Base-by-base conservation (phyloP, 2,113 vertebrate species). In the mouse (Mus musculus) region DNA sequence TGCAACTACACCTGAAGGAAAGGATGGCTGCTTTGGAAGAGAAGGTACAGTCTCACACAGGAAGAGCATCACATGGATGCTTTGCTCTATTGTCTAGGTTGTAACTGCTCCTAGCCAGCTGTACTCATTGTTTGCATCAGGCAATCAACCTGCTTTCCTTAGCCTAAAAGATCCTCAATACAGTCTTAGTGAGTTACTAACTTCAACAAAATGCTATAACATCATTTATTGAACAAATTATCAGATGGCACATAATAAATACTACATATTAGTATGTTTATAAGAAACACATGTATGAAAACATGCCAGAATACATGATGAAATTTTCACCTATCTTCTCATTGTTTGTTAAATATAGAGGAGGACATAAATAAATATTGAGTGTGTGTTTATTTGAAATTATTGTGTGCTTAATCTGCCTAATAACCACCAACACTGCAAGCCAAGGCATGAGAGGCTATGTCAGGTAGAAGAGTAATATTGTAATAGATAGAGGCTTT, bases 11-110 rank as follows among this genome's bases (percentile, higher is more conserved):
- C 96, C 98, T 99, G 39, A 99, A 99, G 98, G 99, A 99, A 97
- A 99, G 99, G 73, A 99, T 99, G 99, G 99, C 99, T 0, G 99
- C 99, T 4, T 98, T 99, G 1, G 99, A 99, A 94, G 99, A 99
- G 92, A 99, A 99, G 99, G 99, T 99, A 98, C 95, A 19, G 88
- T 90, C 26, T 1, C 36, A n/a, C n/a, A 73, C 84, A 73, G 19
- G 26, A 39, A 3, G 1, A 46, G 67, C 49, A 14, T 24, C 4
- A 0, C 39, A 0, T 3, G 19, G 3, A 20, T 3, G 5, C 63
- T 67, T 5, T 19, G 52, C 65, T 8, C 0, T 13, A 1, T 24
- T 19, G 14, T 56, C 36, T 33, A 1, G 2, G 28, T 24, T 39
- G 1, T 30, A n/a, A n/a, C 33, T 88, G 24, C 71, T 52, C 28